phyloP scores from a whole-genome alignment of 2,888 invertebrate genomes.

The Sussaba pulchella region DNA sequence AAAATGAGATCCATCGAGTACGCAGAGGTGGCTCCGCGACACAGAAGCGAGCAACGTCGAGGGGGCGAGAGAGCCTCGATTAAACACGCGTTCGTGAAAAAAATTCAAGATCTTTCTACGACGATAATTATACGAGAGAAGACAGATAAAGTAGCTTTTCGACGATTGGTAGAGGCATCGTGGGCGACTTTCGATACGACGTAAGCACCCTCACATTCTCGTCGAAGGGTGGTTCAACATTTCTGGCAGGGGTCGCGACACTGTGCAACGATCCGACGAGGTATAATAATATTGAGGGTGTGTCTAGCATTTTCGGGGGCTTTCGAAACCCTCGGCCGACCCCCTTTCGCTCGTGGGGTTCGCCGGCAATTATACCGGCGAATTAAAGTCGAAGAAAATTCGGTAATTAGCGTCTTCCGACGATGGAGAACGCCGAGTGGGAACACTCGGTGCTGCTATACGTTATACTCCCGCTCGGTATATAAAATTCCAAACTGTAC shows the following conservation, averaged over 20 bases:
- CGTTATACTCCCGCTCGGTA: slow-evolving; percentile 29
- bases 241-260: slow-evolving; percentile 52
- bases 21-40: background rate
- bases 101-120: slow-evolving; percentile 61
- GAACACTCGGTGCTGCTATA: slow-evolving; percentile 68
- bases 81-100: slow-evolving; percentile 61
- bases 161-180: background rate
- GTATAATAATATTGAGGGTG: slow-evolving; percentile 68
- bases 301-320: slow-evolving; percentile 73
- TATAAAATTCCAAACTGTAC: slow-evolving; percentile 47
- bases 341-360: slow-evolving; percentile 77
- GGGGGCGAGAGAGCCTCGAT: slow-evolving; percentile 60
- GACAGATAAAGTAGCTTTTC: slow-evolving; percentile 58
- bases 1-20: slow-evolving; percentile 11
- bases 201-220: slow-evolving; percentile 52
- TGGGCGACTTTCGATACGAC: slow-evolving; percentile 44
- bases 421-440: slow-evolving; percentile 69
- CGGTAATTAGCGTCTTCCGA: slow-evolving; percentile 83
- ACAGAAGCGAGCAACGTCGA: background rate
- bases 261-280: slow-evolving; percentile 58
- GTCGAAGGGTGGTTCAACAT: slow-evolving; percentile 41
- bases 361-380: slow-evolving; percentile 83
- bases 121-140: slow-evolving; percentile 67
- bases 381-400: slow-evolving; percentile 84
- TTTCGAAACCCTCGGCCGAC: slow-evolving; percentile 63